These are phyloP conservation scores for Heliornis fulica DNA, from an alignment of 2,113 vertebrate genomes.

Conservation along the genomic window DNA sequence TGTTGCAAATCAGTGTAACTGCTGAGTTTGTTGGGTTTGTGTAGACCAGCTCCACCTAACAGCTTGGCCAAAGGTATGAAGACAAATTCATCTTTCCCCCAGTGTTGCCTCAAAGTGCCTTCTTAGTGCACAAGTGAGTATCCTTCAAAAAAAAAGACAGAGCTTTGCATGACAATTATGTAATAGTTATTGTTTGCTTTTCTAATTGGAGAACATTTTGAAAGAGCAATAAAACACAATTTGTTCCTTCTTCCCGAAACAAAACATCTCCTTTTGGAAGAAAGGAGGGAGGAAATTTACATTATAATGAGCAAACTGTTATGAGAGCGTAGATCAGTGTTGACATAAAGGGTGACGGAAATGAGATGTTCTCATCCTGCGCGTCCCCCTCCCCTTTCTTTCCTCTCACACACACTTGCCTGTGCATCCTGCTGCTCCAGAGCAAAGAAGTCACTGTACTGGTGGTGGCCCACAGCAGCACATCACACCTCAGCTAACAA, in stretches of 20 bases:
- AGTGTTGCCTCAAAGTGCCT: not conserved
- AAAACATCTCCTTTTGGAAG: constrained; percentile 37
- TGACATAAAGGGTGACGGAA: constrained; percentile 17
- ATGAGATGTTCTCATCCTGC: constrained; percentile 22
- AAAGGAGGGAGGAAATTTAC: constrained; percentile 40
- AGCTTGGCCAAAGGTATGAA: not conserved
- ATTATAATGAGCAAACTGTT: constrained; percentile 44
- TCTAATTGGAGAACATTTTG: constrained; percentile 51
- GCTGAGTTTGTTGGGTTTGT: not conserved
- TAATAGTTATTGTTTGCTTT: constrained; percentile 45
- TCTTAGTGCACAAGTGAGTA: not conserved
- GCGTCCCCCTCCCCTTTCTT: not conserved
- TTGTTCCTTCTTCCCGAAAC: constrained; percentile 46
- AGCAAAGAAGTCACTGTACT: not conserved
- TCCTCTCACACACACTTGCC: not conserved
- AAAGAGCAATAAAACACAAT: constrained; percentile 46
- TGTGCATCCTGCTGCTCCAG: not conserved
- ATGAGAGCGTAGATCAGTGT: constrained; percentile 14
- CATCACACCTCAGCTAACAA: not conserved
- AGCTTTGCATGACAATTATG: constrained; percentile 22
- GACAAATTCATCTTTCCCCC: not conserved
- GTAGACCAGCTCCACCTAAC: not conserved
- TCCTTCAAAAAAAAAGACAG: not conserved
- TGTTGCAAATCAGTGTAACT: not conserved
- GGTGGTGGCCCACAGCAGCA: not conserved